Base-by-base conservation (phyloP, 2,113 vertebrate genomes). In the Philantomba maxwellii region DNA sequence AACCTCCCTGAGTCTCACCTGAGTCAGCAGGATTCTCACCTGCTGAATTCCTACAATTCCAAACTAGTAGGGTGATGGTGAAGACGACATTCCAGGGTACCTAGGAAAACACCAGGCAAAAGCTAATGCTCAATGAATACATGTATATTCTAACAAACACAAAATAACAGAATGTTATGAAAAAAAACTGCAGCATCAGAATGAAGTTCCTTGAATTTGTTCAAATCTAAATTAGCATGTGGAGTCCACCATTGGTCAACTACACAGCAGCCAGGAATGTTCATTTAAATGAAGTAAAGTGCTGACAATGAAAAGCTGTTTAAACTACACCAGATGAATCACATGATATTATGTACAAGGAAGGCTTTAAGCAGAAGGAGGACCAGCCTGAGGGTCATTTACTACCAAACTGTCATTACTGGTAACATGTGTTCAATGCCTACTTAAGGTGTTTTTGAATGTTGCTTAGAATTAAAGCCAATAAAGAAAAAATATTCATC, bases 401-500 rank as follows among this genome's bases (percentile, higher is more conserved):
- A 84, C 45, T 51, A 36, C 10, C 83, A 36, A 53, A 39, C 15
- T 57, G 45, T 60, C 36, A 43, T 81, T 81, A 57, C 49, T 6
- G 1, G 66, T 28, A 60, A 26, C 12, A 3, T 28, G 66, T 45
- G 77, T 43, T 78, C 78, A 43, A 26, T 45, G 43, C 15, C 83
- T 85, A 3, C 30, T 77, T 53, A 28, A 77, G 19, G 51, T 30
- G 36, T 47, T 15, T 94, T 88, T 96, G 86, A 88, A 88, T 3
- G 0, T 26, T 66, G 33, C 55, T 91, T 64, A 75, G 82, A 91
- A 75, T 94, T 33, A 82, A 93, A 94, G 87, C 62, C 9, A 25
- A 93, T 87, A 87, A 89, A 88, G 26, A 75, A 92, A 95, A 97
- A 96, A 97, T 92, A 89, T 78, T 83, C 93, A 95, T 89, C 73